Conservation (phyloP, 2,888 invertebrate species). For the Emmelina monodactyla region DNA sequence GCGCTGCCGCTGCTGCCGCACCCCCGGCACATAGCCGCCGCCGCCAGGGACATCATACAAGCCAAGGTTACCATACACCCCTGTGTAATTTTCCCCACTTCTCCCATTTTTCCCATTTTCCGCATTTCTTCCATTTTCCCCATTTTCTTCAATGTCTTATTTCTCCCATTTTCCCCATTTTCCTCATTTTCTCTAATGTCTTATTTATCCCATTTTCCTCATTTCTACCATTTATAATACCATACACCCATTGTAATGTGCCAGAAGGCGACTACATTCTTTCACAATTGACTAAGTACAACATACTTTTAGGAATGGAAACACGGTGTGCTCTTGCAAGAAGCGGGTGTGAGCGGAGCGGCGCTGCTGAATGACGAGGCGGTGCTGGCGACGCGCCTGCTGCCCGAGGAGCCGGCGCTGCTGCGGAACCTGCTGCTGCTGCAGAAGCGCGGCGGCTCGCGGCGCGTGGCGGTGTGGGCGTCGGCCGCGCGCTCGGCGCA, state of each 20-base stretch:
- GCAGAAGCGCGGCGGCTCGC: conserved; percentile 26
- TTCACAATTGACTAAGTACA: no score
- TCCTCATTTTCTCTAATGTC: no score
- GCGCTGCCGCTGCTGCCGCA: conserved; percentile 35
- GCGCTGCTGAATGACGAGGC: conserved; percentile 8
- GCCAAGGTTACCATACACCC: background rate
- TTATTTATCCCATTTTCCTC: no score
- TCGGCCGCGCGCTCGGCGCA: conserved; percentile 31
- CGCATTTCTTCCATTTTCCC: no score
- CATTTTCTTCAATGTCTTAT: no score
- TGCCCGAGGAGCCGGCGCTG: conserved; percentile 21
- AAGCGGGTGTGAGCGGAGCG: conserved; percentile 12
- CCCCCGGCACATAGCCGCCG: conserved; percentile 28
- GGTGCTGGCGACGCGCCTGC: conserved; percentile 12
- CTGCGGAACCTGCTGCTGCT: conserved; percentile 36
- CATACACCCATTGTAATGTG: no score
- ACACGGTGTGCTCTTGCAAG: conserved; percentile 44
- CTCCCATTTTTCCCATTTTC: no score
- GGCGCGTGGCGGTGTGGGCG: conserved; percentile 41
- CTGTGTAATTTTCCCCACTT: no score
- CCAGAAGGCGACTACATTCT: no score
- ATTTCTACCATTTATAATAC: no score
- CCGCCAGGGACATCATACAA: background rate
- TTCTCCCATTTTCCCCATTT: no score
- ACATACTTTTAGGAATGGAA: conserved; percentile 23